Base-by-base conservation (phyloP, 2,888 invertebrate species). In the Sturmia bella region DNA sequence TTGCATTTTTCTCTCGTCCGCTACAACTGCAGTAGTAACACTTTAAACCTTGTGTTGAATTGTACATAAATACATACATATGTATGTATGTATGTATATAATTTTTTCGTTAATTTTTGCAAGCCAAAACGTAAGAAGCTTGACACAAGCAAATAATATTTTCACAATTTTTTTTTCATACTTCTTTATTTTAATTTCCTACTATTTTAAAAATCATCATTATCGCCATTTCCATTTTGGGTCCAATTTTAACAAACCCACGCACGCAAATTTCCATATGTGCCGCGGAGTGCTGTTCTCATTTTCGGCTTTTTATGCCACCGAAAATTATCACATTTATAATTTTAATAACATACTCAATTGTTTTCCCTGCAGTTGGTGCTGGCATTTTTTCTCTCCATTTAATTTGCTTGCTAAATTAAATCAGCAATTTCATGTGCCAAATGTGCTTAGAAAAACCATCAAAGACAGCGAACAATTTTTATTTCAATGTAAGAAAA, bases 161-260 rank as follows among this genome's bases (percentile, higher is more conserved):
- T 59, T 17, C 21, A 61, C 24, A 4, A 6, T 6, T 15, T 54
- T 27, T 57, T 43, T 12, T 19, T 27, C 2, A n/a, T n/a, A n/a
- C n/a, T n/a, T n/a, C n/a, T 24, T 13, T 12, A 21, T 17, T 39
- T 13, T n/a, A 41, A 19, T 24, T 39, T 9, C 69, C 72, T 21
- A 43, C 56, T 50, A 64, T 81, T 63, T 77, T 63, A 59, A 74
- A 82, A 74, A 74, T 78, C 70, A 74, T 82, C 66, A 75, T 82
- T 74, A 82, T 74, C 74, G 63, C 48, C 78, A 82, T 82, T 78
- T 82, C 74, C 78, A 74, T 75, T 82, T 82, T 74, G 78, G 82
- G 70, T 82, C 69, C 82, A 61, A 63, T 74, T 82, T 78, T 61
- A 75, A 70, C 77, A 50, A 32, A 70, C 37, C 73, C 69, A 70